A percentile compares a stretch with the other conserved stretches of the same genome.
phyloP scores from a whole-genome alignment of 2,113 vertebrate species.

The Ophiodon elongatus region DNA sequence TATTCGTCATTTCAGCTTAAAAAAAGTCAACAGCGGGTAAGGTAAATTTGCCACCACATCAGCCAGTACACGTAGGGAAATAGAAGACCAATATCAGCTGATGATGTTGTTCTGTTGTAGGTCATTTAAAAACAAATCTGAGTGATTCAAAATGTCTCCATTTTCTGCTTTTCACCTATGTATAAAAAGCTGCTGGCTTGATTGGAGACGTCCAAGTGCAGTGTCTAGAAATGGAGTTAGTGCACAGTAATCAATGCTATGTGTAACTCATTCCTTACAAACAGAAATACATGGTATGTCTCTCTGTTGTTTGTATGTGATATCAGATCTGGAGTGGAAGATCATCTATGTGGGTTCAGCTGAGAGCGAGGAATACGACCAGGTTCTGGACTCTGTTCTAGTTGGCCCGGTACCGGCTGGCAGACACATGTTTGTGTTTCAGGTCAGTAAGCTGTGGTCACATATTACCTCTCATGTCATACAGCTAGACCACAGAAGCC shows the following conservation, averaged over 20 bases:
- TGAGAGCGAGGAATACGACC: constrained; percentile 92
- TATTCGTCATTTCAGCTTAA: no score
- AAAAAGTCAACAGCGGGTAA: no score
- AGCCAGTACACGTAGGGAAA: not conserved
- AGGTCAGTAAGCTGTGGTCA: constrained; percentile 78
- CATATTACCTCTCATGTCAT: not conserved
- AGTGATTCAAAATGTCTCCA: not conserved
- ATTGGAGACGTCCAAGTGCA: not conserved
- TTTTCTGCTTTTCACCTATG: not conserved
- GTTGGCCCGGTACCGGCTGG: constrained; percentile 93
- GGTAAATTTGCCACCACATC: no score
- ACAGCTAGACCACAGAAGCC: not conserved
- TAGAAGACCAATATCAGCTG: not conserved
- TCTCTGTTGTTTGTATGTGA: not conserved
- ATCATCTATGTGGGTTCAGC: constrained; percentile 94
- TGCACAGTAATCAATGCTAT: not conserved
- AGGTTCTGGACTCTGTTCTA: constrained; percentile 91
- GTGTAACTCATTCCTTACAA: not conserved
- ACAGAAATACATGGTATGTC: not conserved
- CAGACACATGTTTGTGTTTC: constrained; percentile 94
- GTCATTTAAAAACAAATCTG: not conserved
- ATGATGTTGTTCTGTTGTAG: not conserved
- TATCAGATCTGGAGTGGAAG: constrained; percentile 92
- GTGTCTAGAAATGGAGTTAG: not conserved
- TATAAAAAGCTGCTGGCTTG: not conserved